These are phyloP conservation scores for Noctilio leporinus DNA, from an alignment of 2,113 vertebrate genomes.

Conservation along the genomic window DNA sequence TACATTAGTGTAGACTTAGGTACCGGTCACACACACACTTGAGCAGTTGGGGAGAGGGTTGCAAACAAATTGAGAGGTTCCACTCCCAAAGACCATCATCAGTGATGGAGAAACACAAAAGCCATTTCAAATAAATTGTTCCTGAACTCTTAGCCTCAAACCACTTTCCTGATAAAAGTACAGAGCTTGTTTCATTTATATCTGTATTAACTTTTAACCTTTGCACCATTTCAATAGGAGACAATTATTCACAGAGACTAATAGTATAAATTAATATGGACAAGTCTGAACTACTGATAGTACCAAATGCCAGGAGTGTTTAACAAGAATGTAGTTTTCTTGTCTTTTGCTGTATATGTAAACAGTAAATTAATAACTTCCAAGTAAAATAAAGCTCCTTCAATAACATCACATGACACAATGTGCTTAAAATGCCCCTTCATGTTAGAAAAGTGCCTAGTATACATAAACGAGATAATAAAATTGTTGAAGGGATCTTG, in stretches of 20 bases:
- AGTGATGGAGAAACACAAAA: not conserved
- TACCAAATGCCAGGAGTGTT: conserved; percentile 5
- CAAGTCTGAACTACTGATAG: conserved; percentile 20
- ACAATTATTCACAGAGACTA: conserved; percentile 44
- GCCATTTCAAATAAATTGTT: conserved; percentile 28
- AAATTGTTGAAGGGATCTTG: not conserved
- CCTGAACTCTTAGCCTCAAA: conserved; percentile 35
- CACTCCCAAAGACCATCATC: not conserved
- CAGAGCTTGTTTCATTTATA: conserved; percentile 56
- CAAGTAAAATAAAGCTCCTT: not conserved
- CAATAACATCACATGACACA: not conserved
- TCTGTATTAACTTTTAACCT: conserved; percentile 57
- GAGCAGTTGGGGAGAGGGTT: accelerated
- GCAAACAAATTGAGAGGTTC: not conserved
- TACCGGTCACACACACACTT: not conserved
- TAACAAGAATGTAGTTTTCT: not conserved
- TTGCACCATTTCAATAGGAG: not conserved
- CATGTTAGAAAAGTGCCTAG: not conserved
- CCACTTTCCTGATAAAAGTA: conserved; percentile 53
- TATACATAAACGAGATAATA: not conserved
- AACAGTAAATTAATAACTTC: not conserved
- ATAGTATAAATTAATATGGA: conserved; percentile 7
- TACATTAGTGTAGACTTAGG: not conserved
- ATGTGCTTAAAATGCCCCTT: not conserved
- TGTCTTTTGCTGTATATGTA: not conserved